A percentile compares a stretch with the other conserved stretches of the same genome.
Evolutionary conservation across 1,140 invertebrate species (phyloP).

Genomic region (Dinothrombium tinctorium): DNA sequence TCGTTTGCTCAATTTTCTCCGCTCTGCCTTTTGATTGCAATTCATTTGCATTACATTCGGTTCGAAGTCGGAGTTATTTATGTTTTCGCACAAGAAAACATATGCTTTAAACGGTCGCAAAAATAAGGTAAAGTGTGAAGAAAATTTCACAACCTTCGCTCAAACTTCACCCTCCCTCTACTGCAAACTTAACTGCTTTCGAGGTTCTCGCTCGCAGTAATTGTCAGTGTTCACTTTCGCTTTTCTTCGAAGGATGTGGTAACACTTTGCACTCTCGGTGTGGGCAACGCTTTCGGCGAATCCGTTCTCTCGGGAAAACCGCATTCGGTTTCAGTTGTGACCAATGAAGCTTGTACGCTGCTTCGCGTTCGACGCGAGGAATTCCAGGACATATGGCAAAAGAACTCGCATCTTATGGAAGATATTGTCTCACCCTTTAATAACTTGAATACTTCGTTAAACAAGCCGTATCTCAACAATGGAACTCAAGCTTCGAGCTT

Average conservation of each 20-base stretch:
- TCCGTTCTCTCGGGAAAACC: constrained; percentile 43
- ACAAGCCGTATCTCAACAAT: not conserved
- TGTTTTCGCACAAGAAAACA: too few relatives aligned
- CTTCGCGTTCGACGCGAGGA: constrained; percentile 45
- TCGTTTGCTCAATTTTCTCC: too few relatives aligned
- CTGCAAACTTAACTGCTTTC: too few relatives aligned
- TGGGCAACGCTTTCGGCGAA: constrained; percentile 52
- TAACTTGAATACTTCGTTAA: not conserved
- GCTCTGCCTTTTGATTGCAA: too few relatives aligned
- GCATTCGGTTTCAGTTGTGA: constrained; percentile 42
- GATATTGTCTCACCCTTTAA: constrained; percentile 16
- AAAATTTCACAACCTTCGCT: too few relatives aligned
- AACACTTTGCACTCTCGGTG: constrained; percentile 38
- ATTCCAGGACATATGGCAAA: constrained; percentile 36
- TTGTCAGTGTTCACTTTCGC: not conserved
- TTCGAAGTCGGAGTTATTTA: too few relatives aligned
- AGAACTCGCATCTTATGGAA: constrained; percentile 16
- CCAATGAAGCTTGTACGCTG: constrained; percentile 43
- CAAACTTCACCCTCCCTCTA: too few relatives aligned
- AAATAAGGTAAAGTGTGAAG: too few relatives aligned
- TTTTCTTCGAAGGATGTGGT: constrained; percentile 28
- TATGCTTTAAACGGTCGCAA: too few relatives aligned
- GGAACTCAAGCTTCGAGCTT: not conserved
- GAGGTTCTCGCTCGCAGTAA: too few relatives aligned
- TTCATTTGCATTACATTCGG: too few relatives aligned